Conservation (phyloP, 2,888 invertebrate genomes). For the Alviniconcha strummeri region DNA sequence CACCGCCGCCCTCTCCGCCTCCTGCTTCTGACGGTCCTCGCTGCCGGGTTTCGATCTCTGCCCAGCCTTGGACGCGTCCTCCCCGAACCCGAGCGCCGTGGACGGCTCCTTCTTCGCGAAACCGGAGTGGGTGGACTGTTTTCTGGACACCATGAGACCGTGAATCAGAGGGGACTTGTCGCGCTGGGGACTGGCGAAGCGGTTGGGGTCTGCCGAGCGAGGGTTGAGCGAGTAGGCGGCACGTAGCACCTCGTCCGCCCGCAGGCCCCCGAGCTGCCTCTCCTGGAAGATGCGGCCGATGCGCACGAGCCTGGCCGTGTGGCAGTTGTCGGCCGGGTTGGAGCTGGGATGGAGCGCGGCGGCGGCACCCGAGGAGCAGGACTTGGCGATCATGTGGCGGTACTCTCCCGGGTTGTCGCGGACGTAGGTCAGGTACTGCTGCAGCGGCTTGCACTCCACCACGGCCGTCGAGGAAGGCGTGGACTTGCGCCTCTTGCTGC, state of each 20-base stretch:
- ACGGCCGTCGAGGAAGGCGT: neutral
- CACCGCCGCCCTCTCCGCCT: neutral
- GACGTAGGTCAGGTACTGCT: constrained; percentile 57
- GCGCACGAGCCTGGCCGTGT: constrained; percentile 25
- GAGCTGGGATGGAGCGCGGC: constrained; percentile 10
- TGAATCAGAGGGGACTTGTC: neutral
- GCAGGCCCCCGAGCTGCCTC: constrained; percentile 30
- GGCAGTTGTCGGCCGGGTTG: constrained; percentile 1
- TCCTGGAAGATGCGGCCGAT: constrained; percentile 37
- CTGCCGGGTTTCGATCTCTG: constrained; percentile 21
- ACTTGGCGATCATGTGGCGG: constrained; percentile 23
- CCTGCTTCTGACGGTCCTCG: neutral
- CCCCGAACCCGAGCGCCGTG: neutral
- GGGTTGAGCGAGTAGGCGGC: constrained; percentile 38
- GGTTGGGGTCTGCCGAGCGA: constrained; percentile 29
- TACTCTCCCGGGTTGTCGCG: constrained; percentile 57
- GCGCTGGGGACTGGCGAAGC: constrained; percentile 13
- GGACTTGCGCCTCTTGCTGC: constrained; percentile 13
- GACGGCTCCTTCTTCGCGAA: constrained; percentile 7
- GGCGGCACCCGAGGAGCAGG: neutral
- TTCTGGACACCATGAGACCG: neutral
- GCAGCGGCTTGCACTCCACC: constrained; percentile 53
- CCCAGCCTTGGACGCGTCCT: constrained; percentile 3
- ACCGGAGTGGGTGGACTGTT: neutral
- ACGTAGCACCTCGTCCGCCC: constrained; percentile 18